Conservation (phyloP, 2,888 invertebrate genomes). For the Dicyrtomina minuta region DNA sequence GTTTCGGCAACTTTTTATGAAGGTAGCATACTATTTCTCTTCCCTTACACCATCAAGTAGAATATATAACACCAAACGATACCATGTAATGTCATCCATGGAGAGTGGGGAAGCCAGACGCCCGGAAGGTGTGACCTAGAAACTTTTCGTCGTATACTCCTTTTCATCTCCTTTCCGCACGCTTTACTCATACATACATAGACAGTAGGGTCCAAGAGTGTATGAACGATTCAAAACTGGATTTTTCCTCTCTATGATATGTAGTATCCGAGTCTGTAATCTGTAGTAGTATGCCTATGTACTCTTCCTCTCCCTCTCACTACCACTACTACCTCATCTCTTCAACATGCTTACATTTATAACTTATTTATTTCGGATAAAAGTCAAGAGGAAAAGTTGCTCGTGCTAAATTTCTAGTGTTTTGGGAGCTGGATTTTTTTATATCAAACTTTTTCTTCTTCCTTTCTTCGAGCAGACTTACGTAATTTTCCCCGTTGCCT, state of each 20-base stretch:
- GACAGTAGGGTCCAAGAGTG: slow-evolving; percentile 25
- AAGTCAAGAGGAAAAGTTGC: slow-evolving; percentile 14
- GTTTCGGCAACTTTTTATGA: slow-evolving; percentile 31
- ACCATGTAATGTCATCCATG: background rate
- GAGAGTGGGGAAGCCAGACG: slow-evolving; percentile 18
- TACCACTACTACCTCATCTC: slow-evolving; percentile 7
- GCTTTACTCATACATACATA: slow-evolving; percentile 11
- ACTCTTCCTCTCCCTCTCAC: background rate
- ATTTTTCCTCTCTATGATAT: background rate
- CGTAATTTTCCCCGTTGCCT: background rate
- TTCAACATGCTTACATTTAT: slow-evolving; percentile 17
- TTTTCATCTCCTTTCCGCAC: slow-evolving; percentile 22
- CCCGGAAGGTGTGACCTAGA: slow-evolving; percentile 42
- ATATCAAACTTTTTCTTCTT: background rate
- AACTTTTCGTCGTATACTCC: slow-evolving; percentile 33
- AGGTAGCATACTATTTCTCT: slow-evolving; percentile 22
- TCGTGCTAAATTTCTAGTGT: slow-evolving; percentile 2
- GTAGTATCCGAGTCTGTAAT: no score
- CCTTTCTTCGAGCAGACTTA: no score
- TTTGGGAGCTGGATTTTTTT: slow-evolving; percentile 1
- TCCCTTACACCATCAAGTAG: slow-evolving; percentile 22
- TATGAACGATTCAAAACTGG: background rate
- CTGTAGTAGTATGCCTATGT: background rate
- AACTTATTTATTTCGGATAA: slow-evolving; percentile 31
- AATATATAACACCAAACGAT: background rate